Evolutionary conservation across 2,797 vertebrate species (phyloP), one percentile per base, ranked within the genome.

Genomic region (Etheostoma perlongum): DNA sequence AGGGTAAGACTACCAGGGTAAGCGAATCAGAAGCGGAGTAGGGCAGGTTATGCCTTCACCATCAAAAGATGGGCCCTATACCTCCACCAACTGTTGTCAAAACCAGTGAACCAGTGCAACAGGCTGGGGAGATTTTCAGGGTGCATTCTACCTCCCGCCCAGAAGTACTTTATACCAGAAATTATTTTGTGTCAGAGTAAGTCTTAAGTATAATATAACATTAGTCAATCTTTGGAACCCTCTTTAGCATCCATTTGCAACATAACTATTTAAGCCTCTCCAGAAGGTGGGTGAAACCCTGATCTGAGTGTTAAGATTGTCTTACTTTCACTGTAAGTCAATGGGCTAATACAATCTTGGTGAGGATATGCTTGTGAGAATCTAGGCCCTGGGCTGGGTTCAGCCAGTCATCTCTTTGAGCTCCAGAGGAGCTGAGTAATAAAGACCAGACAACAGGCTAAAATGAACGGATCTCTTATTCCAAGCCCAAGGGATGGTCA

Each of bases 371-470:
- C 65, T 66, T 87, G 79, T 74, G 73, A 73, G 79, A 84, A 55
- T 78, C 58, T 58, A 79, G 79, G 49, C 68, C 58, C 44, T 71
- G 73, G 77, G 72, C 55, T 82, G 59, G 83, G 84, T 83, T 87
- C 72, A 88, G 75, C 72, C 72, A 85, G 72, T 81, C 71, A 79
- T 86, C 78, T 82, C 68, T 83, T 89, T 85, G 75, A 83, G 78
- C 58, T 85, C 74, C 72, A 83, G 63, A 88, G 67, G 25, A 87
- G 76, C 70, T 52, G 55, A 79, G 81, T 92, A 92, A 91, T 90
- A 90, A 86, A 89, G 87, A 88, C 80, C 87, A 93, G 90, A 91
- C 83, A 92, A 90, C 52, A 73, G 71, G 74, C 79, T 73, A 63
- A 85, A 84, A 89, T 83, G 64, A 87, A 77, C 25, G 21, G 72